Evolutionary conservation across 2,888 invertebrate species (phyloP).

Genomic region (Hemistola chrysoprasaria): DNA sequence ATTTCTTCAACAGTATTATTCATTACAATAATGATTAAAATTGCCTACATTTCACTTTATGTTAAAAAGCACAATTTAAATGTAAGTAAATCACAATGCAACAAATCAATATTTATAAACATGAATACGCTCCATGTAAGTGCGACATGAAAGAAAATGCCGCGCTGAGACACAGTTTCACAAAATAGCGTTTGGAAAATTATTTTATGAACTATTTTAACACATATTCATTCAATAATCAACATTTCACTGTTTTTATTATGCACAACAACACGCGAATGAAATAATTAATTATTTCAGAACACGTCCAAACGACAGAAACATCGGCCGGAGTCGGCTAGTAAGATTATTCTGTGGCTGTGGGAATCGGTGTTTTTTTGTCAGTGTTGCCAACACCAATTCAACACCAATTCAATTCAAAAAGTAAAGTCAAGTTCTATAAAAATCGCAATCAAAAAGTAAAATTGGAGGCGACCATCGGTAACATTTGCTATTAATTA

Average conservation of each 20-base stretch:
- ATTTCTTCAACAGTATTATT: conserved; percentile 45
- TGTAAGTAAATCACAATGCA: conserved; percentile 49
- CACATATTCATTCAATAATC: conserved; percentile 51
- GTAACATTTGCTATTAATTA: too few relatives aligned
- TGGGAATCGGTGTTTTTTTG: conserved; percentile 47
- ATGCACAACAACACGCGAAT: conserved; percentile 61
- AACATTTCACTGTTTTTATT: conserved; percentile 50
- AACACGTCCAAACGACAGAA: conserved; percentile 42
- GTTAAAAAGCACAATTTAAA: conserved; percentile 37
- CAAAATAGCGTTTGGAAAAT: conserved; percentile 23
- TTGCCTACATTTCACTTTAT: conserved; percentile 70
- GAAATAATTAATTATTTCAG: conserved; percentile 36
- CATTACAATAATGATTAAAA: conserved; percentile 34
- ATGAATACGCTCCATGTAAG: conserved; percentile 65
- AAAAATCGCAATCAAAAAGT: too few relatives aligned
- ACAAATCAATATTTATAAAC: conserved; percentile 82
- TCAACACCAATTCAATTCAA: too few relatives aligned
- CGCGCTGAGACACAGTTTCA: conserved; percentile 39
- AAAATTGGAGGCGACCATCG: too few relatives aligned
- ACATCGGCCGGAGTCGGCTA: conserved; percentile 55
- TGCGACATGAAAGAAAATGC: conserved; percentile 38
- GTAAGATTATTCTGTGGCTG: conserved; percentile 42
- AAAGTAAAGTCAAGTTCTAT: too few relatives aligned
- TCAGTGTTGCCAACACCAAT: conserved; percentile 36
- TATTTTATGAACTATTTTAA: conserved; percentile 14